phyloP scores from a whole-genome alignment of 2,888 invertebrate genomes.

The Cyaniris semiargus region DNA sequence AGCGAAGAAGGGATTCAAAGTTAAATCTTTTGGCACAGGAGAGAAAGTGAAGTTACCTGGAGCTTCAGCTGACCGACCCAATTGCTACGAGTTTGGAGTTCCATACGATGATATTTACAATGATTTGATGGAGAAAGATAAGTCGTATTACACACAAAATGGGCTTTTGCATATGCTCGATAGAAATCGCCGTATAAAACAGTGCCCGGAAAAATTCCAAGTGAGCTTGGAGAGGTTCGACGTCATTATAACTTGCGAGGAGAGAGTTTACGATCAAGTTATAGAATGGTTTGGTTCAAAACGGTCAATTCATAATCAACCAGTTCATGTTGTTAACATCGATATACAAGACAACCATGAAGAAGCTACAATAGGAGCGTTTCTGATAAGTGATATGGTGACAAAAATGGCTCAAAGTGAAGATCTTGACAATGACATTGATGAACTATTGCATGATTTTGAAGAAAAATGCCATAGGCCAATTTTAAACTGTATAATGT shows the following conservation, averaged over 20 bases:
- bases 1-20: constrained; percentile 97
- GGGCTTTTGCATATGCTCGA: constrained; percentile 99
- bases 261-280: constrained; percentile 99
- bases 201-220: constrained; percentile 97
- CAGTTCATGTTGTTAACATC: constrained; percentile 98
- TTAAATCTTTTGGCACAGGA: constrained; percentile 96
- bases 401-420: constrained; percentile 92
- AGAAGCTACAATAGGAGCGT: constrained; percentile 99
- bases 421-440: constrained; percentile 98
- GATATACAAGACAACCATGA: constrained; percentile 99
- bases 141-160: constrained; percentile 97
- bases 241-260: constrained; percentile 98
- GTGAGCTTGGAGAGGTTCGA: constrained; percentile 93
- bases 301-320: constrained; percentile 89
- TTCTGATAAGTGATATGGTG: constrained; percentile 97
- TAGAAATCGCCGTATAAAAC: constrained; percentile 96
- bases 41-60: constrained; percentile 99
- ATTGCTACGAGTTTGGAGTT: constrained; percentile 97
- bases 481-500: constrained; percentile 95
- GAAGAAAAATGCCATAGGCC: constrained; percentile 92
- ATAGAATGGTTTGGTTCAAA: constrained; percentile 94
- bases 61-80: constrained; percentile 94
- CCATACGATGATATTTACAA: constrained; percentile 98
- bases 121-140: constrained; percentile 94
- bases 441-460: constrained; percentile 96